Base-by-base conservation (phyloP, 2,888 invertebrate species). In the Hyppa rectilinea region DNA sequence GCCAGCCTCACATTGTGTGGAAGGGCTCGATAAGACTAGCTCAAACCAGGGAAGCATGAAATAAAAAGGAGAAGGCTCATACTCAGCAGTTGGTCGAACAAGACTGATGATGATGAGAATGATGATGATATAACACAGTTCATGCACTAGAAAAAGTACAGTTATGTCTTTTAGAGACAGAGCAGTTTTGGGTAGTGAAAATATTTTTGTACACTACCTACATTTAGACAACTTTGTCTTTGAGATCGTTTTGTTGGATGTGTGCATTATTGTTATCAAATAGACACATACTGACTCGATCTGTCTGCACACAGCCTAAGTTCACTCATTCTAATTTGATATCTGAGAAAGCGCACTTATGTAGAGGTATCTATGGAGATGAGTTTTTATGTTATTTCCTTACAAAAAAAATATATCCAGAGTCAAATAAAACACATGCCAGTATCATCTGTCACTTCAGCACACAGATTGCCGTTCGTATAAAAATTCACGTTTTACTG, bases 341-440 rank as follows among this genome's bases (percentile, higher is more conserved):
- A 56, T 56, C 17, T 38, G 4, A 36, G 40, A 56, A 61, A 6
- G 29, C 12, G n/a, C 4, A n/a, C n/a, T n/a, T n/a, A n/a, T 12
- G 1, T 20, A 49, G 14, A 70, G 36, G 23, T 38, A 14, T 14
- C 12, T 26, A n/a, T 36, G 14, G 36, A n/a, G 2, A 29, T 17
- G 17, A 14, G 26, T 45, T 38, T 66, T 34, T 50, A 23, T 34
- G 43, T 66, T 34, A 50, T 45, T 50, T 75, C 17, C 50, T 14
- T 2, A 20, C 31, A 56, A 34, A 47, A 23, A 47, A 26, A 31
- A 34, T 38, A 69, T 59, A 74, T 76, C 71, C 34, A 10, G 45
- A 63, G 56, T 62, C 75, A 77, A 75, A 75, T 63, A 71, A 71
- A 77, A 62, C 38, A 71, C 61, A 45, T 63, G n/a, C 45, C 63